Evolutionary conservation across 2,113 vertebrate genomes (phyloP), one percentile per base, ranked within the genome.

Genomic region (Elachura formosa): DNA sequence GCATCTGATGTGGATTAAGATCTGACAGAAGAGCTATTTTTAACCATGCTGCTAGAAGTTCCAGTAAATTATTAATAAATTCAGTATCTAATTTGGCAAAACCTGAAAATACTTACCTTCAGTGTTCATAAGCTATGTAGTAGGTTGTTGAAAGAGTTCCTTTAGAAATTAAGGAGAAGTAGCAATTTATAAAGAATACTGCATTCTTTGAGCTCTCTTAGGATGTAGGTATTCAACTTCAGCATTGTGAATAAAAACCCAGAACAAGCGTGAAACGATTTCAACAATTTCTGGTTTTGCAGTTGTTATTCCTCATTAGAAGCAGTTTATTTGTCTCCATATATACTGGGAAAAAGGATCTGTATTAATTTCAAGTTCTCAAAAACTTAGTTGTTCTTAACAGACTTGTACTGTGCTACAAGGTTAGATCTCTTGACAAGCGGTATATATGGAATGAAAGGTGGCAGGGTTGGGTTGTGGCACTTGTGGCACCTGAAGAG

Each of bases 41-140:
- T 91, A 93, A 79, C 58, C 9, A 28, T 31, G 16, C 40, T 84
- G 51, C 61, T 93, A 40, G 41, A 88, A 81, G 61, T 84, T 89
- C 58, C 41, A 54, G 54, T 92, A 81, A 93, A 94, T 91, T 84
- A 96, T 94, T 95, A 90, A 93, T 87, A 94, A 79, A 84, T 94
- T 90, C 77, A 54, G 24, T 79, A 78, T 79, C 41, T 82, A 86
- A 87, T 90, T 81, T 82, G 69, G 62, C 56, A 90, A 64, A 87
- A 75, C 49, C 33, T 68, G 54, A 28, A 72, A 77, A 36, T 46
- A 55, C 59, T 91, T 79, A n/a, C 13, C 34, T 79, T 79, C 61
- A 72, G n/a, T 83, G 55, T 85, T 94, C 55, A 36, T 67, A 83
- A 90, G 72, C 49, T 82, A 9, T 34, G 13, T 11, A 73, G 51